phyloP scores from a whole-genome alignment of 2,888 invertebrate genomes.

The Epistrophella euchroma region DNA sequence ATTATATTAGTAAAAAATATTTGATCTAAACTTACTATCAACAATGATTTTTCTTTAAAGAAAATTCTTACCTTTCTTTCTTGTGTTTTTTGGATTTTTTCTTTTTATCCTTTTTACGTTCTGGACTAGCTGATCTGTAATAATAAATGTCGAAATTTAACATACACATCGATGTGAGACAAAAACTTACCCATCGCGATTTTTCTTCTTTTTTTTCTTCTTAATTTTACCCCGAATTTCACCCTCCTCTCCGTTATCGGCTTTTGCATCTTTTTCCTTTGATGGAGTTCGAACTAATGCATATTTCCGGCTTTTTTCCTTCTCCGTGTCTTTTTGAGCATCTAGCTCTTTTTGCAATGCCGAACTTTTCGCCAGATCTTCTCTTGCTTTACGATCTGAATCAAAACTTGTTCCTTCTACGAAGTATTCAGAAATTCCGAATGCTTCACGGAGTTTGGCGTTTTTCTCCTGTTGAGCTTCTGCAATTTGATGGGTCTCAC shows the following conservation, averaged over 20 bases:
- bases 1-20: slow-evolving; percentile 37
- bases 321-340: slow-evolving; percentile 83
- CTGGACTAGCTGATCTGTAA: slow-evolving; percentile 88
- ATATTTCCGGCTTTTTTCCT: slow-evolving; percentile 86
- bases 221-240: slow-evolving; percentile 83
- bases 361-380: slow-evolving; percentile 84
- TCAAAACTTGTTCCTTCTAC: slow-evolving; percentile 97
- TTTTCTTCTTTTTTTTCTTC: slow-evolving; percentile 90
- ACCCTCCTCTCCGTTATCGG: slow-evolving; percentile 81
- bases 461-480: slow-evolving; percentile 98
- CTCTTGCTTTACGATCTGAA: slow-evolving; percentile 88
- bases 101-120: slow-evolving; percentile 90
- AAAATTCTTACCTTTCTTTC: slow-evolving; percentile 87
- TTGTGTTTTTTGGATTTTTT: slow-evolving; percentile 91
- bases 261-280: slow-evolving; percentile 84
- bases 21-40: slow-evolving; percentile 53
- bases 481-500: slow-evolving; percentile 97
- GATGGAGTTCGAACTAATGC: slow-evolving; percentile 91
- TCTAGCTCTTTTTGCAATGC: slow-evolving; percentile 84
- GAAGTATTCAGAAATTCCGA: slow-evolving; percentile 96
- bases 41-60: slow-evolving; percentile 5
- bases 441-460: slow-evolving; percentile 95
- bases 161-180: neutral
- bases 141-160: neutral
- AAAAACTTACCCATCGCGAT: slow-evolving; percentile 87